Conservation (phyloP, 2,797 vertebrate species). For the Hippocampus kuda region DNA sequence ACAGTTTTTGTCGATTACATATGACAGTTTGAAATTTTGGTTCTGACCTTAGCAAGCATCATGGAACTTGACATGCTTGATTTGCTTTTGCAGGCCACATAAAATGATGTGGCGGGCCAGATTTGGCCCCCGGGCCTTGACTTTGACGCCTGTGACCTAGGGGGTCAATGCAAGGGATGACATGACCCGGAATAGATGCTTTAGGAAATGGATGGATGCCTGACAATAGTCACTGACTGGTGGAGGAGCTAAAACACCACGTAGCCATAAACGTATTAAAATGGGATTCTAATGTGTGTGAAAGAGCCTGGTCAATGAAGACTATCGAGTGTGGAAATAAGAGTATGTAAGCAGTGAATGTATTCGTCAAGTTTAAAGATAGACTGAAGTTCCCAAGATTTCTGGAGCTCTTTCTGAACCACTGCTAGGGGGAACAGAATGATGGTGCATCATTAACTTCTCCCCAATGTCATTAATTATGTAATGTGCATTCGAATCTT, state of each 20-base stretch:
- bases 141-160: no score
- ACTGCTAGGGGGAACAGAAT: neutral
- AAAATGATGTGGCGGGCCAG: no score
- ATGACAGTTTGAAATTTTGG: no score
- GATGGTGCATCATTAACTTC: slow-evolving; percentile 45
- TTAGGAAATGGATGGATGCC: no score
- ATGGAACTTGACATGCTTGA: no score
- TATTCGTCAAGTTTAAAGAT: neutral
- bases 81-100: no score
- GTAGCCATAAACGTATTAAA: neutral
- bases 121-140: no score
- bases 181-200: neutral
- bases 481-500: slow-evolving; percentile 15
- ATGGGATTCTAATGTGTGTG: neutral
- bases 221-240: no score
- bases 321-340: neutral
- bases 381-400: neutral
- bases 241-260: neutral
- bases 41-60: no score
- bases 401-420: neutral
- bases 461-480: slow-evolving; percentile 46
- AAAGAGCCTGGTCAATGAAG: neutral
- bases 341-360: neutral
- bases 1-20: no score
- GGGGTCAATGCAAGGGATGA: neutral